Base-by-base conservation (phyloP, 1,140 invertebrate species). In the Drosophila pruinosa region DNA sequence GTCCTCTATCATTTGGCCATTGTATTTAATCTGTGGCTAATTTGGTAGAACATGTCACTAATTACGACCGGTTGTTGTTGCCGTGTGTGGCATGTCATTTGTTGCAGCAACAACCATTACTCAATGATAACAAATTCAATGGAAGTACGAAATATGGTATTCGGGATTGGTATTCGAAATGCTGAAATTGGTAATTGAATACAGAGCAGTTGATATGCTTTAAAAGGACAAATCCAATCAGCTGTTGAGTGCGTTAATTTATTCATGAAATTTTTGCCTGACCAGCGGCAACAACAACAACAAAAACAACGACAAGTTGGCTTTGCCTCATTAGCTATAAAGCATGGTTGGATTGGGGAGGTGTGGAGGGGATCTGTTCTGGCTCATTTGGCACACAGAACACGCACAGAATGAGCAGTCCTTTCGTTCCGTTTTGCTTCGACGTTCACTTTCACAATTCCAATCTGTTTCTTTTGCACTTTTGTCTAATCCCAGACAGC, bases 221-320 rank as follows among this genome's bases (percentile, higher is more conserved):
- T 77, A 65, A 85, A 77, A 74, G 64, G 57, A 17, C 59, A 63
- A 79, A 85, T 77, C 80, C 69, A 85, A 85, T 86, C 81, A 77
- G 70, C 81, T 77, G 81, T 76, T 76, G 77, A 81, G 54, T 65
- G 73, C 47, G 77, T 78, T 86, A 85, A 81, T 85, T 85, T 85
- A 85, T 85, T 86, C 81, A 86, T 85, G 73, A 75, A 77, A 65
- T 78, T 78, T n/a, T 50, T 41, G 41, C 45, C 50, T 43, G 31
- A 7, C 43, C 41, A 36, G 28, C 15, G 43, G 43, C 26, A 19
- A 17, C 12, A 28, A 43, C 38, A 26, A 24, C 2, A 36, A 19
- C 12, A 17, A 34, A 1, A 1, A 12, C 45, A 50, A 26, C 21
- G 24, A 24, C 34, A 28, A 64, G 15, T 43, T 36, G 58, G 28